phyloP scores from a whole-genome alignment of 2,888 invertebrate genomes.

The Athrips mouffetella region DNA sequence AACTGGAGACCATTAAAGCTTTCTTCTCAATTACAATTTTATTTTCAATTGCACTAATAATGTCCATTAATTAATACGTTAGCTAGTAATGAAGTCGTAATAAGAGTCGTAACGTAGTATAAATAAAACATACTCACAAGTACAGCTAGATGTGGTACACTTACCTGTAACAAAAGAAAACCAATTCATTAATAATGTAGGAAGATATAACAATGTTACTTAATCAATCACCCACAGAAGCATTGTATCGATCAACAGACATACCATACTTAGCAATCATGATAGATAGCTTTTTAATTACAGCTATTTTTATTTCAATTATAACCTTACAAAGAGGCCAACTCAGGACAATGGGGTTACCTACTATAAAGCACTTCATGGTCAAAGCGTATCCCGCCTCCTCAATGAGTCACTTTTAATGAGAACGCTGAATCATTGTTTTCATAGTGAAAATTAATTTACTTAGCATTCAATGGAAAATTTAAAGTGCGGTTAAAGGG shows the following conservation, averaged over 20 bases:
- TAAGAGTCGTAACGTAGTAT: not conserved
- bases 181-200: not conserved
- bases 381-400: conserved; percentile 24
- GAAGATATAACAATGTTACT: conserved; percentile 1
- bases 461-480: conserved; percentile 28
- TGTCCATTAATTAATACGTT: conserved; percentile 2
- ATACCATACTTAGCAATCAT: conserved; percentile 3
- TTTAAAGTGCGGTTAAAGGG: conserved; percentile 7
- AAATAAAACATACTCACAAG: not conserved
- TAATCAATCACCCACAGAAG: conserved; percentile 4
- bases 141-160: conserved; percentile 13
- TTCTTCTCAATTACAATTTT: conserved; percentile 18
- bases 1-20: conserved; percentile 17
- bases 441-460: conserved; percentile 47
- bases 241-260: not conserved
- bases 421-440: conserved; percentile 61
- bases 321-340: conserved; percentile 9
- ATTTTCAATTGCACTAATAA: conserved; percentile 12
- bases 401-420: conserved; percentile 53
- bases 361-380: not conserved
- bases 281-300: conserved; percentile 3
- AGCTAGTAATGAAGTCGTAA: not conserved
- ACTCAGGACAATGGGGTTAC: conserved; percentile 9
- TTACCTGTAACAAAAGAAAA: conserved; percentile 30
- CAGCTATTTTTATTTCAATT: not conserved